Percentiles rank a stretch among this genome's conserved stretches.
Evolutionary conservation across 2,797 vertebrate genomes (phyloP).

Genomic region (Antrozous pallidus): DNA sequence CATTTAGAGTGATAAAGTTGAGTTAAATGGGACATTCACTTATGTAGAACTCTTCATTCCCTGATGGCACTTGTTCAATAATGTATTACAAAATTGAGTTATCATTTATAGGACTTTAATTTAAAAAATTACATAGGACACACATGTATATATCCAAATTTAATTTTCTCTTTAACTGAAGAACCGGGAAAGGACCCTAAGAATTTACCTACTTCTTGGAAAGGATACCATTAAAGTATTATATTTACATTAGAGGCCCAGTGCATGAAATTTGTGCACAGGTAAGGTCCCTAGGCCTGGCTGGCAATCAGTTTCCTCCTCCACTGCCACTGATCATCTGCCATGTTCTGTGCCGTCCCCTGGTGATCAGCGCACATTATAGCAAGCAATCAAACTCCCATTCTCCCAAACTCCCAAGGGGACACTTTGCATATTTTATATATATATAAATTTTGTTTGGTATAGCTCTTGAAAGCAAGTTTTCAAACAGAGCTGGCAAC

Average conservation of each 20-base stretch:
- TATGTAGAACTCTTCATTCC: constrained; percentile 21
- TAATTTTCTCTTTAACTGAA: constrained; percentile 30
- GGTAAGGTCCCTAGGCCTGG: too few species aligned
- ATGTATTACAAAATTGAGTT: background rate
- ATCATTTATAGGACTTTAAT: constrained; percentile 15
- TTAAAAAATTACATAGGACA: constrained; percentile 36
- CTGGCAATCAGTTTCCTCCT: too few species aligned
- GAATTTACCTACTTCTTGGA: constrained; percentile 13
- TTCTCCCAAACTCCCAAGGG: too few species aligned
- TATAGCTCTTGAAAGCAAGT: background rate
- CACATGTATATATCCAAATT: background rate
- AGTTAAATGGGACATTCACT: constrained; percentile 32
- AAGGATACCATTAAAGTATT: background rate
- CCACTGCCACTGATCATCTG: too few species aligned
- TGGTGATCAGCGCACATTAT: too few species aligned
- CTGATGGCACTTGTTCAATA: constrained; percentile 22
- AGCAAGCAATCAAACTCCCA: too few species aligned
- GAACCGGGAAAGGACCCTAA: constrained; percentile 8
- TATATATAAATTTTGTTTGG: constrained; percentile 3
- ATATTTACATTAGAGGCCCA: background rate
- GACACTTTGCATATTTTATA: too few species aligned
- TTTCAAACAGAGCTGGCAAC: background rate
- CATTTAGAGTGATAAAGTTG: background rate
- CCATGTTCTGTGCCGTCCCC: too few species aligned
- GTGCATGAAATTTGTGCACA: too few species aligned